phyloP scores from a whole-genome alignment of 2,797 vertebrate genomes.

The Megalops cyprinoides region DNA sequence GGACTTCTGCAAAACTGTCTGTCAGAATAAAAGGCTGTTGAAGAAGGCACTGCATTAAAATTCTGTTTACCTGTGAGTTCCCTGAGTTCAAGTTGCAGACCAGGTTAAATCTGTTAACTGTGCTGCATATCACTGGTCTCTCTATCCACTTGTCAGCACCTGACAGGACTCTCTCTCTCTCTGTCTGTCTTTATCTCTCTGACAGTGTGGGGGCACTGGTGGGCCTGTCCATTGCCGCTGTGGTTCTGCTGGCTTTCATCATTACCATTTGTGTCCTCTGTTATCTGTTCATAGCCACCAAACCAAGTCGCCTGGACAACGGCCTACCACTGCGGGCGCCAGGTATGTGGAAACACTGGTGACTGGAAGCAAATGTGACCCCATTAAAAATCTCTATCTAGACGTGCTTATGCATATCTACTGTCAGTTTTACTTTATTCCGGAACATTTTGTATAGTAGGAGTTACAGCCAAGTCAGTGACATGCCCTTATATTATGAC shows the following conservation, averaged over 20 bases:
- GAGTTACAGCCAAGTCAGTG: no score
- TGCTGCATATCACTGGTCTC: no score
- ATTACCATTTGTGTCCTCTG: conserved; percentile 89
- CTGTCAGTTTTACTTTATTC: no score
- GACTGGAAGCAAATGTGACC: no score
- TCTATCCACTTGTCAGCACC: no score
- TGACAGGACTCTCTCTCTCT: no score
- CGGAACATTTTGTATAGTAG: no score
- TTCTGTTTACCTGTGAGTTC: background rate
- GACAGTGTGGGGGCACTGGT: conserved; percentile 85
- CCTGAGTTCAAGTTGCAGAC: background rate
- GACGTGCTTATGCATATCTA: no score
- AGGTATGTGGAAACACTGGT: conserved; percentile 68
- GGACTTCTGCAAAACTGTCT: background rate
- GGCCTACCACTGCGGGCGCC: conserved; percentile 78
- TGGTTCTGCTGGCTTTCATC: conserved; percentile 86
- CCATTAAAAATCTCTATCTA: no score
- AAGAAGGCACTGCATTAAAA: background rate
- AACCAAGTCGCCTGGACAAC: conserved; percentile 84
- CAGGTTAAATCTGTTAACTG: background rate
- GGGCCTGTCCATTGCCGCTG: conserved; percentile 86
- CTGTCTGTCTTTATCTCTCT: background rate
- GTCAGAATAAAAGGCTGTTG: background rate
- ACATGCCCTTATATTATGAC: no score
- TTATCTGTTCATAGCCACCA: conserved; percentile 88